phyloP scores from a whole-genome alignment of 2,888 invertebrate species.

The Autographa pulchrina region DNA sequence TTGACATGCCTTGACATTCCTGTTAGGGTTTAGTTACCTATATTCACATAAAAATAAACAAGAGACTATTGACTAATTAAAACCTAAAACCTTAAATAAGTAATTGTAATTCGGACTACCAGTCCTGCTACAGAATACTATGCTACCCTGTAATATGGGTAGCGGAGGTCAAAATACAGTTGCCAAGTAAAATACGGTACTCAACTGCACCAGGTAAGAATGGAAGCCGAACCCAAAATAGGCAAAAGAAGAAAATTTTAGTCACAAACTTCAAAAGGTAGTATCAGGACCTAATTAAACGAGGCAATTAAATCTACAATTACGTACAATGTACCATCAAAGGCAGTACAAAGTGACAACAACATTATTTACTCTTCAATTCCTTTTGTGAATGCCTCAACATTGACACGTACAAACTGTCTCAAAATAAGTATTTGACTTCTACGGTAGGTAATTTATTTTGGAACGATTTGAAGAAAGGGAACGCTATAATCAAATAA shows the following conservation, averaged over 20 bases:
- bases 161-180: no score
- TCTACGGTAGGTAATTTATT: slow-evolving; percentile 49
- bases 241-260: background rate
- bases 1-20: no score
- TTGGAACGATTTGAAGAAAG: slow-evolving; percentile 43
- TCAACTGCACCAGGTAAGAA: no score
- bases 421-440: slow-evolving; percentile 56
- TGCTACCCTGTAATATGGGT: no score
- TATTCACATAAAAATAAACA: no score
- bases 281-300: slow-evolving; percentile 20
- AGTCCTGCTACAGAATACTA: no score
- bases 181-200: no score
- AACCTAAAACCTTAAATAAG: no score
- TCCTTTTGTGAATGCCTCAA: slow-evolving; percentile 22
- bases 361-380: slow-evolving; percentile 21
- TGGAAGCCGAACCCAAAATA: no score
- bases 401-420: slow-evolving; percentile 36
- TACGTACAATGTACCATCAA: slow-evolving; percentile 3
- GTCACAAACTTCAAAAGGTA: background rate
- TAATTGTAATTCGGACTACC: no score
- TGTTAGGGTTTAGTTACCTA: no score
- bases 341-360: slow-evolving; percentile 18
- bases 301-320: slow-evolving; percentile 16
- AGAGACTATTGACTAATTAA: no score
- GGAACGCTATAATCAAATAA: slow-evolving; percentile 52